phyloP scores from a whole-genome alignment of 2,797 vertebrate genomes.

The Fistularia tabacaria region DNA sequence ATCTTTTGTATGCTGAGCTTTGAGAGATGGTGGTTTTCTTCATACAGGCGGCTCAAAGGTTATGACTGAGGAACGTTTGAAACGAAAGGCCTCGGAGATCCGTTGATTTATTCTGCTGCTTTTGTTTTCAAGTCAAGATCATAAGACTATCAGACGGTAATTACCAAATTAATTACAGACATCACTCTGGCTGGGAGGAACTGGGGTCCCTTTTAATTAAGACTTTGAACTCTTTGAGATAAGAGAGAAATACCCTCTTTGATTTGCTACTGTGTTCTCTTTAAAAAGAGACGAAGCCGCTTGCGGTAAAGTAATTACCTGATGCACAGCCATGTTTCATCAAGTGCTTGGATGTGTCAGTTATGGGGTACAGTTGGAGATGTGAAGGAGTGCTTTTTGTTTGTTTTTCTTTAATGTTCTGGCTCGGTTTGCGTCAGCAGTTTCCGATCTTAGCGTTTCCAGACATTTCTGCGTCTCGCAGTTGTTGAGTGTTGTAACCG shows the following conservation, averaged over 20 bases:
- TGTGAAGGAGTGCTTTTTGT: conserved; percentile 4
- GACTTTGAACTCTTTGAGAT: conserved; percentile 61
- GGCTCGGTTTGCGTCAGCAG: conserved; percentile 22
- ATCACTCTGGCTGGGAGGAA: conserved; percentile 54
- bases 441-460: too few species aligned
- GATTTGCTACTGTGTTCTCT: conserved; percentile 62
- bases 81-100: conserved; percentile 26
- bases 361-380: conserved; percentile 41
- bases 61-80: conserved; percentile 32
- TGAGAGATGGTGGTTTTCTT: conserved; percentile 41
- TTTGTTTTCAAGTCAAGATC: conserved; percentile 54
- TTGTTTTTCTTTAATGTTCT: conserved; percentile 22
- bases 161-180: conserved; percentile 73
- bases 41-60: conserved; percentile 38
- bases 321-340: conserved; percentile 31
- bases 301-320: conserved; percentile 48
- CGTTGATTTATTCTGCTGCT: conserved; percentile 63
- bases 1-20: conserved; percentile 51
- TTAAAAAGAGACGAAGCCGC: conserved; percentile 52
- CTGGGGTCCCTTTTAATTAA: conserved; percentile 75
- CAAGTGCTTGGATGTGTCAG: conserved; percentile 52
- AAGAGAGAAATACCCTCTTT: conserved; percentile 63
- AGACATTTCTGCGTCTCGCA: too few species aligned
- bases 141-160: conserved; percentile 58
- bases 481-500: too few species aligned